Base-by-base conservation (phyloP, 2,888 invertebrate species). In the Agrochola macilenta region DNA sequence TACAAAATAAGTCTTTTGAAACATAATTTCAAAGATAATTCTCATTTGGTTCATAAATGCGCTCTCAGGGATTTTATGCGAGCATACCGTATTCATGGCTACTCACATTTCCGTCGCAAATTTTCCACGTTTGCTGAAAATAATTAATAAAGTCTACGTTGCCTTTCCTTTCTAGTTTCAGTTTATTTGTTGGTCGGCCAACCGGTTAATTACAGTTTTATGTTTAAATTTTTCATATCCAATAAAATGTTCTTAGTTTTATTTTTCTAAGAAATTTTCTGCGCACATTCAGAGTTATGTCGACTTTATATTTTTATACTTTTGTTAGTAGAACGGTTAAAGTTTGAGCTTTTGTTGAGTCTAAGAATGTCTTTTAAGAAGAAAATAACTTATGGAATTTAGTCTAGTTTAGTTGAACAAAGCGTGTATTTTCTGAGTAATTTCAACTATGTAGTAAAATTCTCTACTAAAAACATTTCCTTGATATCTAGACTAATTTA, bases 61-160 rank as follows among this genome's bases (percentile, higher is more conserved):
- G 73, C 75, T 79, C 69, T 74, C 68, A 30, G 76, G 66, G 80
- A 81, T 82, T 87, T 81, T 71, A 79, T 69, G 73, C 74, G 52
- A 66, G 81, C 83, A 85, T 79, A 76, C 70, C 68, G 74, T 81
- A 83, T 87, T 82, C 83, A 85, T 85, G 66, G 69, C 73, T 75
- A 78, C 82, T 85, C 85, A 83, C 72, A 79, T 84, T 87, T 84
- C 64, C 80, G 83, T 78, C 80, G 88, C 83, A 85, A 86, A 89
- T 86, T 89, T 85, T 84, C 84, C 84, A 85, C 84, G 86, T 90
- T 88, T 78, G 84, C 82, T 87, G 84, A 85, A 89, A 91, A 87
- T 90, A 89, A 89, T 91, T 88, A 90, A 91, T 88, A 87, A 87
- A 89, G 85, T 84, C 65, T 82, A 79, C 87, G 83, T 80, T 78